These are phyloP conservation scores for Orthosia cruda DNA, from an alignment of 2,888 invertebrate species.

Conservation along the genomic window DNA sequence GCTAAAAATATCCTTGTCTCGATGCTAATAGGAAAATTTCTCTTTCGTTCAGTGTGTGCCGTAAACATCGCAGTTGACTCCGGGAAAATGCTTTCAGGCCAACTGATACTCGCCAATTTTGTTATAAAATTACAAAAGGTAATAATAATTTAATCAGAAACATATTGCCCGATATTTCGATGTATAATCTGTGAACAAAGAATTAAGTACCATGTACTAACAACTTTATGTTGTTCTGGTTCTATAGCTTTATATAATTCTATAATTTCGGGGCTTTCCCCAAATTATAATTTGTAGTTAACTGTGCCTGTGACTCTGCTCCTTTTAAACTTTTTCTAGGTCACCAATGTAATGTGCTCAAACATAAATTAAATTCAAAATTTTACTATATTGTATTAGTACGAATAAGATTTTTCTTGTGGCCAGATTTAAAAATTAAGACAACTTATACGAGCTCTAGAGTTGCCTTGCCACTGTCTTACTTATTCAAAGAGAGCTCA, in stretches of 20 bases:
- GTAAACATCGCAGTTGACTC: conserved; percentile 73
- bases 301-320: conserved; percentile 7
- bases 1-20: conserved; percentile 24
- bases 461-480: conserved; percentile 44
- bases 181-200: conserved; percentile 20
- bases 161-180: conserved; percentile 13
- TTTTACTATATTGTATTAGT: conserved; percentile 21
- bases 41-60: conserved; percentile 89
- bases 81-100: conserved; percentile 41
- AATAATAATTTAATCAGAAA: conserved; percentile 53
- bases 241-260: conserved; percentile 8
- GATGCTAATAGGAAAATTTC: conserved; percentile 78
- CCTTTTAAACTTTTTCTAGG: not conserved
- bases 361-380: conserved; percentile 36
- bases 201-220: conserved; percentile 2
- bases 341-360: conserved; percentile 40
- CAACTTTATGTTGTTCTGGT: conserved; percentile 2
- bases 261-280: not conserved
- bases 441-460: conserved; percentile 19
- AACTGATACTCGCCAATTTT: conserved; percentile 56
- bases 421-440: conserved; percentile 17
- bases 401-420: conserved; percentile 31
- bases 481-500: conserved; percentile 35
- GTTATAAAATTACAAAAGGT: conserved; percentile 57
- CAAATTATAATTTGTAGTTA: not conserved